A percentile compares a stretch with the other conserved stretches of the same genome.
These are phyloP conservation scores for Cephalopholis sonnerati DNA, from an alignment of 2,113 vertebrate species.

Conservation along the genomic window DNA sequence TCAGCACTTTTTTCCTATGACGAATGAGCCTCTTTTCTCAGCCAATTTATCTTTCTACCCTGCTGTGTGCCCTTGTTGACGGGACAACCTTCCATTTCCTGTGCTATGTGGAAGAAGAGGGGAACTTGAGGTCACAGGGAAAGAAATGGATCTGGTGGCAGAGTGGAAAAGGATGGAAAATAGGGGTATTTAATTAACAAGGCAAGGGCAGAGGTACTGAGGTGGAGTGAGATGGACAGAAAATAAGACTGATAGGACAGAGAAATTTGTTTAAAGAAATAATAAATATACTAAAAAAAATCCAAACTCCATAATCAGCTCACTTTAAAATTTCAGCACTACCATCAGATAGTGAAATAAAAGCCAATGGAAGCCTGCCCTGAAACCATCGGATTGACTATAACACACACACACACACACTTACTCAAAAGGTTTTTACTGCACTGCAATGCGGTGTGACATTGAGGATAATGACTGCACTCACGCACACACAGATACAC, in stretches of 20 bases:
- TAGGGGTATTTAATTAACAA: conserved; percentile 10
- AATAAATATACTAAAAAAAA: not conserved
- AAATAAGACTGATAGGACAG: not conserved
- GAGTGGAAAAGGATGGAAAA: not conserved
- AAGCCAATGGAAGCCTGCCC: not conserved
- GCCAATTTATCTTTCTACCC: conserved; percentile 64
- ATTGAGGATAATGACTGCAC: conserved; percentile 68
- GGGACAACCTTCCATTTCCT: conserved; percentile 49
- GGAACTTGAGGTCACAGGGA: conserved; percentile 34
- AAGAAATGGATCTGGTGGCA: conserved; percentile 16
- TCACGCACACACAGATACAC: not conserved
- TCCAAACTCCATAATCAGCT: not conserved
- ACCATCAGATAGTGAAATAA: not conserved
- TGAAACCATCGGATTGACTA: conserved; percentile 22
- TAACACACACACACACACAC: conserved; percentile 13
- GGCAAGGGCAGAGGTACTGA: not conserved
- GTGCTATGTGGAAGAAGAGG: not conserved
- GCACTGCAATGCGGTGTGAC: conserved; percentile 79
- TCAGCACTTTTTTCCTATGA: conserved; percentile 67
- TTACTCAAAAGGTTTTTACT: conserved; percentile 57
- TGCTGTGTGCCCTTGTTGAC: conserved; percentile 53
- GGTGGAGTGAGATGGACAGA: not conserved
- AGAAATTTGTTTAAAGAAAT: not conserved
- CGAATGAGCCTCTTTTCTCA: conserved; percentile 38
- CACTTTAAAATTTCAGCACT: conserved; percentile 8